phyloP scores from a whole-genome alignment of 2,113 vertebrate genomes.

The Rhynchopsitta pachyrhyncha region DNA sequence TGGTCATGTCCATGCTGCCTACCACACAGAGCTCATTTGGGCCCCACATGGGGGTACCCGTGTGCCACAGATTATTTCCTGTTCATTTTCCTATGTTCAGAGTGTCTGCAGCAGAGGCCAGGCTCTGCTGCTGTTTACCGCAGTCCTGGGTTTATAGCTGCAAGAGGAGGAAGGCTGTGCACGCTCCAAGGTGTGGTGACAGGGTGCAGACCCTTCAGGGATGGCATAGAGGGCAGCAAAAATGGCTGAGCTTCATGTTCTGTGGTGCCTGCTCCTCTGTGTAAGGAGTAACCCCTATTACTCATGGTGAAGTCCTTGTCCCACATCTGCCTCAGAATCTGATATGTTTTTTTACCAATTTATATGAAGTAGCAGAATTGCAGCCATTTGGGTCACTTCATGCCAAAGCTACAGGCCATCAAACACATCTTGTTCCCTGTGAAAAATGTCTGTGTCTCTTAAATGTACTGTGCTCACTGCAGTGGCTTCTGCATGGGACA shows the following conservation, averaged over 20 bases:
- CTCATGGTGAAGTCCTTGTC: not conserved
- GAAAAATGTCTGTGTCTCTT: not conserved
- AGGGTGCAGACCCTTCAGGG: not conserved
- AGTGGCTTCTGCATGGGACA: not conserved
- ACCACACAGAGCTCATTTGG: not conserved
- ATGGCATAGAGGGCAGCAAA: fast-evolving
- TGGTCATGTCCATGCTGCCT: not conserved
- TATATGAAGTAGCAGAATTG: not conserved
- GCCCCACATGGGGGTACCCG: fast-evolving
- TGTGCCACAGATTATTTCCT: not conserved
- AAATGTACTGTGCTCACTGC: not conserved
- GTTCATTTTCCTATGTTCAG: not conserved
- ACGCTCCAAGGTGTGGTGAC: fast-evolving
- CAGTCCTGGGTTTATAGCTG: not conserved
- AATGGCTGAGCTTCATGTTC: not conserved
- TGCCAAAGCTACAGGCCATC: not conserved
- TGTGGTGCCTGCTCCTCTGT: not conserved
- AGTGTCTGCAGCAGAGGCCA: not conserved
- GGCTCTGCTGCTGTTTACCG: fast-evolving
- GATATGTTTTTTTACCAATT: not conserved
- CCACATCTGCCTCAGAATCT: not conserved
- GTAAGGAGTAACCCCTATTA: not conserved
- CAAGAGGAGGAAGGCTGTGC: not conserved
- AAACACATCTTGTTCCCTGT: not conserved
- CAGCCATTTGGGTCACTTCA: not conserved